Evolutionary conservation across 2,888 invertebrate species (phyloP).

Genomic region (Ophion ventricosus): DNA sequence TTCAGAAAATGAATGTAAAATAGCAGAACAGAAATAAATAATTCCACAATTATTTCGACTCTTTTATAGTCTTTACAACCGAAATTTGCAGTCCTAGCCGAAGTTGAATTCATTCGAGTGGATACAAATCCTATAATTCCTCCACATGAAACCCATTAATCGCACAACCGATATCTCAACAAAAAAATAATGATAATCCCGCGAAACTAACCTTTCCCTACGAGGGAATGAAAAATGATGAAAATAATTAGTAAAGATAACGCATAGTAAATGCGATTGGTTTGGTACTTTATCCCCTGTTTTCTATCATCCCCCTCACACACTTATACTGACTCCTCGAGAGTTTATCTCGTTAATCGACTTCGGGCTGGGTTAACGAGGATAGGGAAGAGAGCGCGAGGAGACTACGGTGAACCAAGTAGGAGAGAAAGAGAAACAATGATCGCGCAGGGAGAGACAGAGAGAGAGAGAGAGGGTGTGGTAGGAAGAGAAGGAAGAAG

Average conservation of each 20-base stretch:
- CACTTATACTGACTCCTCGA: conserved; percentile 31
- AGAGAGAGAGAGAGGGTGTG: conserved; percentile 49
- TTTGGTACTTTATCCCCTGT: conserved; percentile 40
- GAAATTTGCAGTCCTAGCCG: neutral
- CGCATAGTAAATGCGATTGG: conserved; percentile 15
- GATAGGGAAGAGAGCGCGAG: conserved; percentile 55
- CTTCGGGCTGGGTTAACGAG: conserved; percentile 62
- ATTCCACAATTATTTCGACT: no score
- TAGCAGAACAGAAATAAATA: no score
- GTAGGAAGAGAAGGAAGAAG: conserved; percentile 32
- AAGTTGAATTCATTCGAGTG: neutral
- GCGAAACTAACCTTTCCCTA: neutral
- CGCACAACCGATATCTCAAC: neutral
- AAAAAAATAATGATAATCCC: neutral
- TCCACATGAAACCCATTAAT: neutral
- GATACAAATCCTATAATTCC: neutral
- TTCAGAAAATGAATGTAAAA: no score
- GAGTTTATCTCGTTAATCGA: conserved; percentile 65
- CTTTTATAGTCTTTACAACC: no score
- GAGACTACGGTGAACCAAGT: conserved; percentile 6
- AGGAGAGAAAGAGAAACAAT: conserved; percentile 36
- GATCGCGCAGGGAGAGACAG: neutral
- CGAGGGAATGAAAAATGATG: neutral
- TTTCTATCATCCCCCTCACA: conserved; percentile 11
- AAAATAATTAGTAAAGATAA: neutral